Evolutionary conservation across 2,113 vertebrate species (phyloP), one percentile per base, ranked within the genome.

Genomic region (Siniperca knerii): DNA sequence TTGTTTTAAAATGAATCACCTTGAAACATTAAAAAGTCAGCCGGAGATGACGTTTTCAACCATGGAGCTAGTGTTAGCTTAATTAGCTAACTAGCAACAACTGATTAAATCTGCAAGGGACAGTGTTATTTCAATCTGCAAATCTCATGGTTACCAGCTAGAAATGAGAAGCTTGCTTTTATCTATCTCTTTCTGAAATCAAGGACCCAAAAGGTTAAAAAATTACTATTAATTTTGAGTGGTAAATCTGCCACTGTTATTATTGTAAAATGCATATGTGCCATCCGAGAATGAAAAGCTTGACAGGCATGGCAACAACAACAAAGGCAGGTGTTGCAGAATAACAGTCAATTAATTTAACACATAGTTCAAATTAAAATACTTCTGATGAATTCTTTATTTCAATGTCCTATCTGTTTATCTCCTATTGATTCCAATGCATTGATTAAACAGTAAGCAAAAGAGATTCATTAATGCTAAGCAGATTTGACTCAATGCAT

Each of bases 401-500:
- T 62, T 42, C 3, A 52, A 20, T 2, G 8, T 42, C 46, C 75
- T 80, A 37, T 82, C 58, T 79, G 64, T 87, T 75, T 79, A 52
- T 75, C 46, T 86, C 60, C 5, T 58, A n/a, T 87, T 81, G 77
- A 76, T 83, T 72, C 58, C 48, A 2, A 1, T 35, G 6, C 75
- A 60, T 33, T 77, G 62, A 58, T 33, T 74, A 75, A 83, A 73
- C 54, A 48, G 40, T 67, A 79, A 74, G 64, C 62, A 67, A 60
- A n/a, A 81, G 33, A 88, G 16, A 85, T 70, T 87, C 35, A 72
- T 90, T 77, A 81, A 76, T 86, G 68, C 76, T 37, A 52, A 77
- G 68, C 58, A 82, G 84, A 87, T 89, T 50, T 57, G 73, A 57
- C 44, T 21, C 9, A 0, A 58, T 92, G 77, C 87, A 92, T 92